These are phyloP conservation scores for Euwallacea similis DNA, from an alignment of 1,140 invertebrate species.

Conservation along the genomic window DNA sequence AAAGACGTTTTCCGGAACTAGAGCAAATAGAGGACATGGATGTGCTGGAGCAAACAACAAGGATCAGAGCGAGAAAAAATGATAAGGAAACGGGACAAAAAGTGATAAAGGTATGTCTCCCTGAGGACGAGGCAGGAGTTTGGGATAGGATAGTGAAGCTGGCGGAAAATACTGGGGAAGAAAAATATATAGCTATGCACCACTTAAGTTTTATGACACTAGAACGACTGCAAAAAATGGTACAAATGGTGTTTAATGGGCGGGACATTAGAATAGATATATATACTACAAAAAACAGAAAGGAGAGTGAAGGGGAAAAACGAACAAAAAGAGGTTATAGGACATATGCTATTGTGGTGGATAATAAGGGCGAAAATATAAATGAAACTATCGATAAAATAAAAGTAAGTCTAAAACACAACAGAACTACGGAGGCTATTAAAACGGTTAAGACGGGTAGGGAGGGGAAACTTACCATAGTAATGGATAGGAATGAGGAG, in stretches of 20 bases:
- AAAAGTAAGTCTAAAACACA: neutral
- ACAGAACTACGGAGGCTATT: neutral
- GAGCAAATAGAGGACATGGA: neutral
- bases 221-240: conserved; percentile 18
- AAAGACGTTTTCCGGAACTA: conserved; percentile 30
- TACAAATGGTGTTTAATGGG: conserved; percentile 9
- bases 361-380: neutral
- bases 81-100: neutral
- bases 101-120: neutral
- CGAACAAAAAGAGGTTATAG: neutral
- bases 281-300: conserved; percentile 11
- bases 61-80: neutral
- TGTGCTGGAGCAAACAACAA: conserved; percentile 7
- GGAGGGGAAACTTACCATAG: conserved; percentile 19
- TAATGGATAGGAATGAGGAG: neutral
- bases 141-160: neutral
- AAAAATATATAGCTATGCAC: conserved; percentile 13
- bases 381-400: conserved; percentile 1
- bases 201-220: conserved; percentile 1
- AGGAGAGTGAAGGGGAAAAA: neutral
- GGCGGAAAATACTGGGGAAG: neutral
- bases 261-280: neutral
- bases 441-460: conserved; percentile 5
- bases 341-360: conserved; percentile 11
- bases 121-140: neutral